Conservation (phyloP, 2,797 vertebrate species). For the Smutsia gigantea region DNA sequence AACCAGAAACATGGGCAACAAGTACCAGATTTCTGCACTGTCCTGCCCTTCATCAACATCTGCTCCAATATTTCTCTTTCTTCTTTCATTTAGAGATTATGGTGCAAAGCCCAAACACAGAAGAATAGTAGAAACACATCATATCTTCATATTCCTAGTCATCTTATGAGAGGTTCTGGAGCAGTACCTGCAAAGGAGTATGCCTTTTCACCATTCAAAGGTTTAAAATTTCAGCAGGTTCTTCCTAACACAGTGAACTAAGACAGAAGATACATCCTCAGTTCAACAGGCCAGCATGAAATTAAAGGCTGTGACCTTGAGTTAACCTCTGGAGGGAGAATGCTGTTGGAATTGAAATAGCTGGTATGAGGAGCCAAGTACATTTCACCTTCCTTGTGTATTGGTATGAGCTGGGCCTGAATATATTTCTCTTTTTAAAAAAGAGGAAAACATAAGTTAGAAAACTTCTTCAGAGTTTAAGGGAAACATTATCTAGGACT, state of each 20-base stretch:
- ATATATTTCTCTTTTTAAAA: background rate
- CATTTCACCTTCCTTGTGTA: background rate
- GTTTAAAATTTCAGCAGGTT: background rate
- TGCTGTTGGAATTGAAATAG: background rate
- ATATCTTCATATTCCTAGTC: background rate
- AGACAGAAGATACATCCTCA: background rate
- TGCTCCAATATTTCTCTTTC: background rate
- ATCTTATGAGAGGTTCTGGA: background rate
- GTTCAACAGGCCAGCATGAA: background rate
- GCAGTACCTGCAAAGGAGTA: background rate
- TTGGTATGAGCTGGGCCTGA: background rate
- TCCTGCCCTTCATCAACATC: background rate
- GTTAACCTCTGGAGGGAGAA: background rate
- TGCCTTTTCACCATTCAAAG: background rate
- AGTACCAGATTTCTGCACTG: background rate
- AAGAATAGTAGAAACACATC: background rate
- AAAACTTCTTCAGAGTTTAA: background rate
- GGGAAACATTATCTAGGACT: background rate
- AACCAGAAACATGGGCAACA: background rate
- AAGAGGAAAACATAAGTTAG: background rate
- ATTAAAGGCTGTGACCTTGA: slow-evolving; percentile 27
- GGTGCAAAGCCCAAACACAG: background rate
- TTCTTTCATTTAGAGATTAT: background rate
- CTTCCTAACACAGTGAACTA: background rate
- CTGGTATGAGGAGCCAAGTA: background rate